Base-by-base conservation (phyloP, 92 coral and sea anemone genomes). In the Pocillopora grandis region DNA sequence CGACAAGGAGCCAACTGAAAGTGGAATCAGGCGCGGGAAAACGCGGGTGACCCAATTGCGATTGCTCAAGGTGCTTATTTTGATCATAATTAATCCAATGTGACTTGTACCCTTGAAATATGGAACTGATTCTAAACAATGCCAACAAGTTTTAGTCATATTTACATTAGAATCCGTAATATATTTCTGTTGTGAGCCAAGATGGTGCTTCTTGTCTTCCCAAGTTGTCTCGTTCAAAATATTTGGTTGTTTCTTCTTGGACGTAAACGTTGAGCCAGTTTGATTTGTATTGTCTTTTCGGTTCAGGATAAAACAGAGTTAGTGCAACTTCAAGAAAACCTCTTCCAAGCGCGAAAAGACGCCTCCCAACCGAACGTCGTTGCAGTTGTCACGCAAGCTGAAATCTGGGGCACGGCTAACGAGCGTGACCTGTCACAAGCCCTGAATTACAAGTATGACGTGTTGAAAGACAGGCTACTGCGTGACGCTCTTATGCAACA, bases 351-450 rank as follows among this genome's bases (percentile, higher is more conserved):
- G 66, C 89, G 91, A 17, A 86, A 87, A 59, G 87, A 80, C 9
- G 89, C 87, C 18, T 85, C 88, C 76, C 91, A 91, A 23, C 42
- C 75, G 72, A 96, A 94, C 85, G 92, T 92, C 60, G 87, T 81
- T 75, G 69, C 94, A 49, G 94, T 92, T 17, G 86, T 96, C 23
- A 95, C 91, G 85, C 87, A 90, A 56, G 92, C 88, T n/a, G 99
- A 96, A 67, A 87, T 84, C 52, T 89, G 85, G 76, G 92, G 91
- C 62, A 84, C 80, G 69, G 99, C 98, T 16, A 87, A 89, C 36
- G 99, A 94, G 72, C 95, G 92, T 19, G 96, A 92, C 83, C 93
- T 96, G 59, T 84, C 95, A 12, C 95, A 96, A 66, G 99, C 99
- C 11, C 75, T 96, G 89, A 94, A 94, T 74, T 91, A 92, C 84